These are phyloP conservation scores for Thaumetopoea pityocampa DNA, from an alignment of 1,140 invertebrate species.

Conservation along the genomic window DNA sequence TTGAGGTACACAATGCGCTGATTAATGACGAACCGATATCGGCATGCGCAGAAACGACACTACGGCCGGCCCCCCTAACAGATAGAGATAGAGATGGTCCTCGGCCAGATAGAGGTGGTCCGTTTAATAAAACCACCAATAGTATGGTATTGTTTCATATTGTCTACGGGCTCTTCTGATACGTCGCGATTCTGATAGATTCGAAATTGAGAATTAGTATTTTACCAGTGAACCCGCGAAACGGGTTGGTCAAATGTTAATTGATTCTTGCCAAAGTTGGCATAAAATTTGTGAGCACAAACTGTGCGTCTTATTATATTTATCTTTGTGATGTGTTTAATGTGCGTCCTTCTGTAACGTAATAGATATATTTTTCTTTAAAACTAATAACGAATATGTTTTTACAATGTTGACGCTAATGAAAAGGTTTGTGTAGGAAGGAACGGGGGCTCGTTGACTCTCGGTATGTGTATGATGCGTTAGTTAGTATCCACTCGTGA, in stretches of 20 bases:
- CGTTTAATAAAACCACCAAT: too few species aligned
- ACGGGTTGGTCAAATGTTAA: constrained; percentile 36
- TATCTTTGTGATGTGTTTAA: constrained; percentile 46
- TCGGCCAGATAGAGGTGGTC: too few species aligned
- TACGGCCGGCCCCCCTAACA: too few species aligned
- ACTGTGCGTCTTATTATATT: constrained; percentile 48
- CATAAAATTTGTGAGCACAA: constrained; percentile 53
- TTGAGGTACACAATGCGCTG: too few species aligned
- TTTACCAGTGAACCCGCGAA: constrained; percentile 38
- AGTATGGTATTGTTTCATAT: constrained; percentile 1
- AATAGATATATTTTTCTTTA: not conserved
- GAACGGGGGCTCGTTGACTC: too few species aligned
- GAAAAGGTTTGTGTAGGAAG: too few species aligned
- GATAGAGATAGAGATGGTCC: too few species aligned
- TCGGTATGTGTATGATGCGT: too few species aligned
- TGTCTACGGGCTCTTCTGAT: constrained; percentile 15
- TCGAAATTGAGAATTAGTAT: constrained; percentile 69
- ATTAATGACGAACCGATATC: too few species aligned
- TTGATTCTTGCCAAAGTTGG: constrained; percentile 40
- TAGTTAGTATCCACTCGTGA: too few species aligned
- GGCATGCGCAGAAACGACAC: too few species aligned
- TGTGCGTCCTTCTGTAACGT: constrained; percentile 25
- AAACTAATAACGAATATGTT: not conserved
- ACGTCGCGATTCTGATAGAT: constrained; percentile 60
- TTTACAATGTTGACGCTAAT: too few species aligned